Base-by-base conservation (phyloP, 1,140 invertebrate species). In the Ceratina calcarata region DNA sequence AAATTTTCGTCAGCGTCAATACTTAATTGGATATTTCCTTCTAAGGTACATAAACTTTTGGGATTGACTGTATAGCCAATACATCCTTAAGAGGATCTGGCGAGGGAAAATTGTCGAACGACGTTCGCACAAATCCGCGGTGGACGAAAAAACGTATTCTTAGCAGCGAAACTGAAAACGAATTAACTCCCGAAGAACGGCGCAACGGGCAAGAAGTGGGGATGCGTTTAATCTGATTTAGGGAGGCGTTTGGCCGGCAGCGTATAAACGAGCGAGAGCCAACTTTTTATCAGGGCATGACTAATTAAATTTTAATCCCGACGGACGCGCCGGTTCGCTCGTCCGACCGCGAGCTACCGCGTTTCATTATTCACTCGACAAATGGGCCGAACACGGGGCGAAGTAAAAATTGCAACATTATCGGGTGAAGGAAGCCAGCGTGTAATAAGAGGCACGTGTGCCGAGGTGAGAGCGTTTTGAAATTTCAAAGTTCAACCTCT, bases 271-370 rank as follows among this genome's bases (percentile, higher is more conserved):
- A 18, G 12, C 66, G 49, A n/a, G 49, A 7, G 37, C 20, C 49
- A 27, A 53, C 18, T 68, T 68, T 68, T 68, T 27, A 68, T 53
- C 49, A 13, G 22, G 16, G 16, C 22, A 27, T 68, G 24, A 68
- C 22, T 53, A 27, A 68, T 68, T 53, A 68, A 68, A 68, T 68
- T 68, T 68, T 68, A 68, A 68, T 68, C 66, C 66, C 18, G 8
- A n/a, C 32, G 45, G 15, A 62, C 24, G 60, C 13, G 13, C 37
- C 37, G 37, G 27, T 32, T 37, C 27, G 27, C 27, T 27, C 18
- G 16, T 37, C 61, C 18, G 20, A 18, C 24, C 24, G 61, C 15
- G 61, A 4, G 27, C 61, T 27, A 16, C 27, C 32, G 16, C 18
- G 1, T 64, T 27, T 61, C 58, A 60, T 60, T 60, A 60, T 60